Conservation (phyloP, 2,888 invertebrate species). For the Tridacna crocea region DNA sequence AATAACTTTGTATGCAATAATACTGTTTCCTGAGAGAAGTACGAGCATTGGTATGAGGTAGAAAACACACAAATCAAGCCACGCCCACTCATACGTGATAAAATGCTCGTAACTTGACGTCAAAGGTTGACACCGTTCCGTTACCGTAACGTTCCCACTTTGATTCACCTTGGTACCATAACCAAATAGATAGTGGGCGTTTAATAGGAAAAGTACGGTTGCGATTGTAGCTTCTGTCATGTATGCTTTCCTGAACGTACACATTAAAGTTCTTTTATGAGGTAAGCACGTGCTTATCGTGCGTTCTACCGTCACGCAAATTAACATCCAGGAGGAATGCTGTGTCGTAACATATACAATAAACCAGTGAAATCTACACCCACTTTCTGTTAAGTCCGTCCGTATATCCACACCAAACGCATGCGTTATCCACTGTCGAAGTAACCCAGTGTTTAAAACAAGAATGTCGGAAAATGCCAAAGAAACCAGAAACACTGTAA, state of each 20-base stretch:
- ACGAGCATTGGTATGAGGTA: conserved; percentile 53
- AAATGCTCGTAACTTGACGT: conserved; percentile 36
- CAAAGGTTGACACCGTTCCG: conserved; percentile 39
- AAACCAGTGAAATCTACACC: conserved; percentile 52
- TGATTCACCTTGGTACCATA: conserved; percentile 30
- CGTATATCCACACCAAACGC: conserved; percentile 48
- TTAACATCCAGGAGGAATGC: conserved; percentile 58
- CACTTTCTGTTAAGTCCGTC: conserved; percentile 33
- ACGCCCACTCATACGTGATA: conserved; percentile 48
- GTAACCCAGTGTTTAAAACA: conserved; percentile 25
- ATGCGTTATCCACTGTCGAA: conserved; percentile 30
- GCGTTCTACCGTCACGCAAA: conserved; percentile 54
- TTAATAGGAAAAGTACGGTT: conserved; percentile 23
- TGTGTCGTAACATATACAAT: conserved; percentile 52
- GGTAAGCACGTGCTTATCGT: conserved; percentile 49
- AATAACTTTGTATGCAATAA: conserved; percentile 52
- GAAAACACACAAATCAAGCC: conserved; percentile 58
- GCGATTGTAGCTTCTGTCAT: conserved; percentile 32
- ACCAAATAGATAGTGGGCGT: conserved; percentile 50
- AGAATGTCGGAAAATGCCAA: conserved; percentile 29
- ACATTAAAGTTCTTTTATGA: conserved; percentile 29
- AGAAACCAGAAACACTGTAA: conserved; percentile 9
- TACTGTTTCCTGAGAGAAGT: conserved; percentile 46
- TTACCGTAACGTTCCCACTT: conserved; percentile 28
- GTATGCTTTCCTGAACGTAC: conserved; percentile 30